Conservation (phyloP, 92 coral and sea anemone genomes). For the Porites evermanni region DNA sequence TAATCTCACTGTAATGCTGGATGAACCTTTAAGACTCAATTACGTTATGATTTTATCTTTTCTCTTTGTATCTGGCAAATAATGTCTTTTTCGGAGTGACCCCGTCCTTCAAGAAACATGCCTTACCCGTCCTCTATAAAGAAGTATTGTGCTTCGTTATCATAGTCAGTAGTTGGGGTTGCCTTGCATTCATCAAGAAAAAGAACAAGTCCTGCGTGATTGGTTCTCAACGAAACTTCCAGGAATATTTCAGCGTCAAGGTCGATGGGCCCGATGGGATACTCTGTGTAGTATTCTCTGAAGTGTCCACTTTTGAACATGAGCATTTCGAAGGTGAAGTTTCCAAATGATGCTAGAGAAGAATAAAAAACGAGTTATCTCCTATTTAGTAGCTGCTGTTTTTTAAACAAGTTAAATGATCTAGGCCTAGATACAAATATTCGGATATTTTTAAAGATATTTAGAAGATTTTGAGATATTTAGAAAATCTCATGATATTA, state of each 20-base stretch:
- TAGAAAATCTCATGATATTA: no score
- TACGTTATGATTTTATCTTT: no score
- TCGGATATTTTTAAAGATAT: no score
- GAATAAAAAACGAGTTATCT: not conserved
- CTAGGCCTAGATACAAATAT: no score
- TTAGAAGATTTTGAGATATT: no score
- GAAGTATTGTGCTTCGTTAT: constrained; percentile 18
- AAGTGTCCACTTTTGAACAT: constrained; percentile 74
- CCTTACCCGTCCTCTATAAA: constrained; percentile 47
- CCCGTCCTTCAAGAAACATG: not conserved
- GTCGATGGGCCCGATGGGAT: constrained; percentile 66
- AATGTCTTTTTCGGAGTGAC: no score
- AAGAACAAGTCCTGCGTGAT: constrained; percentile 64
- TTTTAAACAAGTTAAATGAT: not conserved
- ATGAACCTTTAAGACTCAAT: no score
- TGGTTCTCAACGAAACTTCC: constrained; percentile 64
- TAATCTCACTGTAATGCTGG: no score
- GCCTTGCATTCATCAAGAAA: constrained; percentile 66
- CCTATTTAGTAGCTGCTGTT: not conserved
- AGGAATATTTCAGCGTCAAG: constrained; percentile 63
- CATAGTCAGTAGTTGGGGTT: constrained; percentile 21
- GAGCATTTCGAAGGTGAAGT: constrained; percentile 85
- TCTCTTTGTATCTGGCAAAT: no score
- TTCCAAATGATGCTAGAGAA: constrained; percentile 54
- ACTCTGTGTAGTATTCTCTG: constrained; percentile 43